A percentile compares a stretch with the other conserved stretches of the same genome.
phyloP scores from a whole-genome alignment of 2,888 invertebrate genomes.

The Sacculina carcini region DNA sequence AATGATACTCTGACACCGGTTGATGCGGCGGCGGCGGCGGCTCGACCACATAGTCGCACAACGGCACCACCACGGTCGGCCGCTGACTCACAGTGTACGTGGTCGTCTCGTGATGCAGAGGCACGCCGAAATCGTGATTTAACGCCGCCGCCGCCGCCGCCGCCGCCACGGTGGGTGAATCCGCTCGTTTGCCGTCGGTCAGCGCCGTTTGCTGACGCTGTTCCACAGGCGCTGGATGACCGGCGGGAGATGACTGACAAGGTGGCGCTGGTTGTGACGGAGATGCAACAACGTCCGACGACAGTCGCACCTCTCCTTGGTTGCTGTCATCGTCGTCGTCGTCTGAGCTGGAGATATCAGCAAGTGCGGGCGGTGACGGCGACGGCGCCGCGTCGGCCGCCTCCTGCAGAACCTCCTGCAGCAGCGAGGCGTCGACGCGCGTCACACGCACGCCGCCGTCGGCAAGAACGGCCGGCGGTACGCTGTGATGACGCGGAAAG shows the following conservation, averaged over 20 bases:
- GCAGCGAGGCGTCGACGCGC: background rate
- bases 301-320: background rate
- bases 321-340: background rate
- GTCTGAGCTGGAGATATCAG: background rate
- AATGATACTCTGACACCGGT: no score
- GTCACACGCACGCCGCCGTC: no score
- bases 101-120: background rate
- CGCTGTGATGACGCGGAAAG: slow-evolving; percentile 19
- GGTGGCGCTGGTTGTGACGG: background rate
- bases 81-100: background rate
- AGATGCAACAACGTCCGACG: no score
- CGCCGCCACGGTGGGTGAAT: no score
- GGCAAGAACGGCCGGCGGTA: no score
- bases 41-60: no score
- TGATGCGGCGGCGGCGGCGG: no score
- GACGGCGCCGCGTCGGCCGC: slow-evolving; percentile 30
- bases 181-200: background rate
- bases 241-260: background rate
- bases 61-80: no score
- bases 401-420: background rate
- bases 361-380: slow-evolving; percentile 7
- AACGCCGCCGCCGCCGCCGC: background rate
- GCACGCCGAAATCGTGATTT: background rate
- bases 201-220: background rate
- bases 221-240: background rate